Percentiles rank a stretch among this genome's conserved stretches.
phyloP scores from a whole-genome alignment of 2,888 invertebrate genomes.

The Sturmia bella region DNA sequence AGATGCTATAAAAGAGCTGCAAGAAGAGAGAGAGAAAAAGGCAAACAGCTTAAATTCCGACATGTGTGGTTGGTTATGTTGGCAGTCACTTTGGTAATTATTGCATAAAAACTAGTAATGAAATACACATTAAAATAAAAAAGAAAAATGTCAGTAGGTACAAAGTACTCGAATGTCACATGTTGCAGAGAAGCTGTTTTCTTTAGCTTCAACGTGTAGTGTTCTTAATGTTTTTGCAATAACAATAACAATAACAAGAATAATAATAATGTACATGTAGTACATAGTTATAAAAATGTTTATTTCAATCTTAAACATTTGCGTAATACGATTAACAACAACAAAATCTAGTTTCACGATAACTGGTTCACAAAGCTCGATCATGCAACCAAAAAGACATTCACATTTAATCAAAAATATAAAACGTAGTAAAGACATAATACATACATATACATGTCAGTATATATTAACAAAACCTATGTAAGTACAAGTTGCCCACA shows the following conservation, averaged over 20 bases:
- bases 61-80: constrained; percentile 20
- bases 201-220: constrained; percentile 15
- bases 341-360: constrained; percentile 56
- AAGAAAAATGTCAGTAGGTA: neutral
- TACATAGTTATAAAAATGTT: neutral
- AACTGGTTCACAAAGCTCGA: constrained; percentile 63
- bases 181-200: constrained; percentile 35
- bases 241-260: constrained; percentile 15
- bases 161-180: constrained; percentile 1
- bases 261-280: neutral
- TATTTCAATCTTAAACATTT: constrained; percentile 41
- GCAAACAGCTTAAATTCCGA: constrained; percentile 12
- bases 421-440: neutral
- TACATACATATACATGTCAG: neutral
- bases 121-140: neutral
- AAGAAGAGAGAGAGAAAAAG: neutral
- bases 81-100: constrained; percentile 13
- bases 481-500: neutral
- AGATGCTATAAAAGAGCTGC: constrained; percentile 25
- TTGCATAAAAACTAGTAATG: constrained; percentile 31
- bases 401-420: constrained; percentile 42
- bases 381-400: constrained; percentile 55
- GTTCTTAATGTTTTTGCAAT: constrained; percentile 54
- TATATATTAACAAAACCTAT: neutral
- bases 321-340: constrained; percentile 49